phyloP scores from a whole-genome alignment of 2,113 vertebrate species.

The Actenoides lindsayi region DNA sequence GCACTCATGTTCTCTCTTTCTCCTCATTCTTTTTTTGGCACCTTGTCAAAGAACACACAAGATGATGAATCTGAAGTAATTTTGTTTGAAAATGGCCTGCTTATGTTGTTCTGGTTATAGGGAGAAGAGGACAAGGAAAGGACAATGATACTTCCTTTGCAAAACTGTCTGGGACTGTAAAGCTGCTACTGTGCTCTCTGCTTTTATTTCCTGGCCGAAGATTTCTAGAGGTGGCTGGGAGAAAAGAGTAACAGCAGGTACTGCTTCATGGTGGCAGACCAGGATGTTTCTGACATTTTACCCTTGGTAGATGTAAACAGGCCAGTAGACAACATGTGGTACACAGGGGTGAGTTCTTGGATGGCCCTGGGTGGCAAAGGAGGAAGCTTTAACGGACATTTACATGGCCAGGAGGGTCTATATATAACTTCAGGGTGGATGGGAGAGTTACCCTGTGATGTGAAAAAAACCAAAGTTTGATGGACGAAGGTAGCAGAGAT shows the following conservation, averaged over 20 bases:
- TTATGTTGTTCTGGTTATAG: neutral
- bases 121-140: neutral
- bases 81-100: neutral
- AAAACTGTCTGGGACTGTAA: neutral
- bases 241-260: neutral
- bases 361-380: neutral
- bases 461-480: fast-evolving
- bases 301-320: neutral
- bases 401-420: neutral
- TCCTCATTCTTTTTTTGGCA: neutral
- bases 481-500: neutral
- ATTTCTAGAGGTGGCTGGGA: neutral
- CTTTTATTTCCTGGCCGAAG: neutral
- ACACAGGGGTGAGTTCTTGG: neutral
- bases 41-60: neutral
- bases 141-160: neutral
- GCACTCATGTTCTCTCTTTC: neutral
- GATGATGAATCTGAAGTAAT: neutral
- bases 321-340: neutral
- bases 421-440: neutral
- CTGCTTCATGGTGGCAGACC: neutral
- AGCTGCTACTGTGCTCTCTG: neutral
- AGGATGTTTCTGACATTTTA: neutral
- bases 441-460: neutral
- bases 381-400: neutral